phyloP scores from a whole-genome alignment of 2,888 invertebrate species.

The Hirtodrosophila alboralis region DNA sequence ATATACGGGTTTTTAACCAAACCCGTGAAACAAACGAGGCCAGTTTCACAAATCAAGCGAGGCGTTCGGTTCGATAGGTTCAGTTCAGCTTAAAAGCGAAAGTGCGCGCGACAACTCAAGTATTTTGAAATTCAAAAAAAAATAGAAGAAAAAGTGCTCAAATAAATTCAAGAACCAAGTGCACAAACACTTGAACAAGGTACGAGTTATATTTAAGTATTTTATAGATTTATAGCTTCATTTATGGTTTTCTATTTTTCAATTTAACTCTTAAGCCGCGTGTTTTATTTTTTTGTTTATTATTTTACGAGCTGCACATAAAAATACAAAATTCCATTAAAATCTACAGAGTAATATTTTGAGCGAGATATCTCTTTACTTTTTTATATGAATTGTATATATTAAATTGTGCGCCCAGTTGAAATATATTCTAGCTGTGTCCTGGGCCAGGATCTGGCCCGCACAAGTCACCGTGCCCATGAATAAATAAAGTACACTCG shows the following conservation, averaged over 20 bases:
- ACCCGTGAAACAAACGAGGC: slow-evolving; percentile 68
- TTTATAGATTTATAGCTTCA: slow-evolving; percentile 8
- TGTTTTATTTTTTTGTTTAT: slow-evolving; percentile 9
- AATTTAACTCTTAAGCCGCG: slow-evolving; percentile 1
- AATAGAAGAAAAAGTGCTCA: slow-evolving; percentile 57
- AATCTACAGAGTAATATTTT: slow-evolving; percentile 21
- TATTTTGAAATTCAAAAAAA: slow-evolving; percentile 59
- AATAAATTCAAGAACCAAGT: neutral
- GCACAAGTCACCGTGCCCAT: slow-evolving; percentile 58
- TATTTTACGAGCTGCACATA: slow-evolving; percentile 37
- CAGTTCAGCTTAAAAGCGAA: slow-evolving; percentile 59
- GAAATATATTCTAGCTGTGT: slow-evolving; percentile 32
- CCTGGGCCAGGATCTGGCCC: slow-evolving; percentile 35
- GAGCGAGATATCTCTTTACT: slow-evolving; percentile 11
- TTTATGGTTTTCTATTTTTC: slow-evolving; percentile 2
- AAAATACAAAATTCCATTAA: slow-evolving; percentile 43
- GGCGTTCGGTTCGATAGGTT: slow-evolving; percentile 80
- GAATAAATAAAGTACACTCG: slow-evolving; percentile 63
- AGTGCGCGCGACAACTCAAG: slow-evolving; percentile 68
- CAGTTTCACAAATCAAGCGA: slow-evolving; percentile 79
- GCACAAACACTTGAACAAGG: slow-evolving; percentile 37
- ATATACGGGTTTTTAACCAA: slow-evolving; percentile 60
- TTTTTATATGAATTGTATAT: no score
- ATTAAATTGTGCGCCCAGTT: slow-evolving; percentile 42
- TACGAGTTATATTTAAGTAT: slow-evolving; percentile 36